These are phyloP conservation scores for Amphimedon queenslandica DNA, from an alignment of 37 sponge, comb jelly and placozoan genomes.

Conservation along the genomic window DNA sequence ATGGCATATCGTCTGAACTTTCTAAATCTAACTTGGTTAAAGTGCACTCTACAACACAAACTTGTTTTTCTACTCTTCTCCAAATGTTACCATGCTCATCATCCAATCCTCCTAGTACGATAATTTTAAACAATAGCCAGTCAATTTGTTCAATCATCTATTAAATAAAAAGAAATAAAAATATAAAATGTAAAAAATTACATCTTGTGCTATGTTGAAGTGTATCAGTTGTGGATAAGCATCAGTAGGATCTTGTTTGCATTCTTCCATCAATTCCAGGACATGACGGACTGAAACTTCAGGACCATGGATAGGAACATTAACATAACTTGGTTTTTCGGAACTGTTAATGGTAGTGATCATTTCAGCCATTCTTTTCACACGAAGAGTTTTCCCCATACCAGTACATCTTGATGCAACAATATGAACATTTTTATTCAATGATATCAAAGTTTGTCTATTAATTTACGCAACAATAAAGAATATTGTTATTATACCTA, in stretches of 20 bases:
- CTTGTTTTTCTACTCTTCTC: constrained; percentile 25
- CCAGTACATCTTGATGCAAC: background rate
- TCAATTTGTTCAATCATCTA: constrained; percentile 44
- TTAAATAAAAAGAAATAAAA: background rate
- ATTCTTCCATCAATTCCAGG: background rate
- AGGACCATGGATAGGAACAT: constrained; percentile 12
- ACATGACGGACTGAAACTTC: background rate
- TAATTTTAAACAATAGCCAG: constrained; percentile 38
- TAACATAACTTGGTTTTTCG: background rate
- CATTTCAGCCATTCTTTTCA: background rate
- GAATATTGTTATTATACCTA: no score
- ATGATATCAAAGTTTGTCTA: background rate
- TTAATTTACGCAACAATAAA: background rate
- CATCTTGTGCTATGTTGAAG: background rate
- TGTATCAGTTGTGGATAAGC: background rate
- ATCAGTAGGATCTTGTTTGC: background rate
- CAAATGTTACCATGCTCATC: constrained; percentile 57
- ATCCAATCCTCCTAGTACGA: constrained; percentile 36
- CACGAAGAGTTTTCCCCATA: background rate
- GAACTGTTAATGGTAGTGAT: background rate
- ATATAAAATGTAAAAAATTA: background rate
- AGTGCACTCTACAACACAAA: constrained; percentile 65
- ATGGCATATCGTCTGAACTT: background rate
- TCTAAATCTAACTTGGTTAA: constrained; percentile 7
- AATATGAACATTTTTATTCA: background rate